Evolutionary conservation across 2,797 vertebrate genomes (phyloP), one percentile per base, ranked within the genome.

Genomic region (Lepilemur septentrionalis): DNA sequence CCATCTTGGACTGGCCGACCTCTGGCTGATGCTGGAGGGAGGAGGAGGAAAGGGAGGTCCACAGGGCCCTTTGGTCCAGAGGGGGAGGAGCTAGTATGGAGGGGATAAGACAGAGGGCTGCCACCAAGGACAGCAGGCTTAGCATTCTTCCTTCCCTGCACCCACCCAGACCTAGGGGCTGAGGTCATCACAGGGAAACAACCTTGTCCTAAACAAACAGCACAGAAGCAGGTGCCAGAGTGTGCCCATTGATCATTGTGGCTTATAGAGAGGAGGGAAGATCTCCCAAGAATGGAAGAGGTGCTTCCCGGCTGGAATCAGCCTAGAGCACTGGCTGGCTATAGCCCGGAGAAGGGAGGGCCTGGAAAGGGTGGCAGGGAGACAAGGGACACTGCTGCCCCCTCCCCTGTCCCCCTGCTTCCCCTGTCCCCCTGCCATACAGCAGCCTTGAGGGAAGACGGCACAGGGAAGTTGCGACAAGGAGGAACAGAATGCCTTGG

Each of bases 261-360:
- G 78, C 23, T 41, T 17, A 18, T 11, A 15, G 23, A 55, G 1
- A 65, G 72, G 20, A 46, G 15, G 20, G 35, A 41, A 55, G 80
- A 55, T 13, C 65, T 82, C 65, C n/a, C 80, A 65, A 76, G 80
- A 63, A 67, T 11, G 12, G 38, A 46, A 82, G 57, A 61, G 59
- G 41, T 3, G 5, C 30, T 69, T 57, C 65, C 12, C 50, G 82
- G 38, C 70, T 2, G 11, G 59, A 55, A 46, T 75, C 38, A 6
- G n/a, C 57, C 82, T 20, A 28, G 59, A 89, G 75, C 87, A 94
- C 93, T 93, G 92, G 70, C 93, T 94, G 96, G 55, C 92, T 50
- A 95, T 91, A 82, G 95, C 93, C 96, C 94, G 85, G 95, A 81
- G 72, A 97, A 28, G 94, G 48, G 43, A 70, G 14, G 17, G 22